These are phyloP conservation scores for Pelochelys cantorii DNA, from an alignment of 2,797 vertebrate genomes.

Conservation along the genomic window DNA sequence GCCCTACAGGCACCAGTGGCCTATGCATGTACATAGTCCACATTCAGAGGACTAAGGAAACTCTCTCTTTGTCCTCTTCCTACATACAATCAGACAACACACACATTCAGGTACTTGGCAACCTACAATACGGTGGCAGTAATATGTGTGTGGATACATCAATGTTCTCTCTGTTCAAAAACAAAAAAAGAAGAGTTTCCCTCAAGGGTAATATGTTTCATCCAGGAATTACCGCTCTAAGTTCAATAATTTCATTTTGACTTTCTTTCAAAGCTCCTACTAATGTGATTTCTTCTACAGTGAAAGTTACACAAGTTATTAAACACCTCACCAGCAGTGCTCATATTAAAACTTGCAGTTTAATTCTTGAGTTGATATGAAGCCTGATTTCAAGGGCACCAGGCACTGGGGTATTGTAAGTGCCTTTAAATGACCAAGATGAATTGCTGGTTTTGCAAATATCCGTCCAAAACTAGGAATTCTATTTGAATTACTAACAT, in stretches of 20 bases:
- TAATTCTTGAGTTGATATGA: slow-evolving; percentile 82
- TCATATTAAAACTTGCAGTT: slow-evolving; percentile 68
- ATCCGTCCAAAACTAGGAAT: slow-evolving; percentile 93
- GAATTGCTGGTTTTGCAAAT: slow-evolving; percentile 96
- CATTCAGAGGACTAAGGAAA: neutral
- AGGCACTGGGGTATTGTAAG: slow-evolving; percentile 92
- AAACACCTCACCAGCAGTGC: slow-evolving; percentile 45
- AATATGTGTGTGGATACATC: neutral
- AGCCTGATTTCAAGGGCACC: slow-evolving; percentile 87
- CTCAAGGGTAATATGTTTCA: neutral
- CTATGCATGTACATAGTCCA: neutral
- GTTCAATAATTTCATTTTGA: slow-evolving; percentile 8
- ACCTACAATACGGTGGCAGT: neutral
- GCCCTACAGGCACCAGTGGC: too few relatives aligned
- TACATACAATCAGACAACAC: neutral
- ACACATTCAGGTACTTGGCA: neutral
- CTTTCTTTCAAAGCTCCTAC: neutral
- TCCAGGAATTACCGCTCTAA: neutral
- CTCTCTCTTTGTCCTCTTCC: neutral
- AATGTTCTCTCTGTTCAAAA: neutral
- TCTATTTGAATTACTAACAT: slow-evolving; percentile 98
- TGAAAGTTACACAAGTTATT: slow-evolving; percentile 21
- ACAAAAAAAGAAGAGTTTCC: neutral
- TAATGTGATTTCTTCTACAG: neutral
- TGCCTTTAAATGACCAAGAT: slow-evolving; percentile 91